phyloP scores from a whole-genome alignment of 1,140 invertebrate species.

The Popillia japonica region DNA sequence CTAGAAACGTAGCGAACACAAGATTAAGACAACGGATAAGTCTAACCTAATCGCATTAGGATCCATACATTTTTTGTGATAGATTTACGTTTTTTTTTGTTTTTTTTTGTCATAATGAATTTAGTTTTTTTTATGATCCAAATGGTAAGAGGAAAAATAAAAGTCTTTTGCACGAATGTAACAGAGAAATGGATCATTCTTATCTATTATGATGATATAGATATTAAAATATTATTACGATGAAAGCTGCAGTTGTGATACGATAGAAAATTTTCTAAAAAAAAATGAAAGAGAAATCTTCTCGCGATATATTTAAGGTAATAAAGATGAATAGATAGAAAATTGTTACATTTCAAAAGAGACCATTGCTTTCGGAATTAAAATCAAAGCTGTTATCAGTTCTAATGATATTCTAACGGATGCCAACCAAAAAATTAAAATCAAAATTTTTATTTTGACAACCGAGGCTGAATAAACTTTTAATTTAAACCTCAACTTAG shows the following conservation, averaged over 20 bases:
- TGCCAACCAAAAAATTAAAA: not conserved
- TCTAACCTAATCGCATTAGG: conserved; percentile 12
- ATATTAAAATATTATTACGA: not conserved
- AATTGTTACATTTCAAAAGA: too few relatives aligned
- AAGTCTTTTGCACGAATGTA: not conserved
- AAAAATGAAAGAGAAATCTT: not conserved
- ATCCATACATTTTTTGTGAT: conserved; percentile 32
- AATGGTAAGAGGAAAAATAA: not conserved
- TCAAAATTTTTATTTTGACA: conserved; percentile 8
- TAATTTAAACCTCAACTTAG: too few relatives aligned
- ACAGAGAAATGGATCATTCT: not conserved
- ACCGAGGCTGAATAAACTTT: too few relatives aligned
- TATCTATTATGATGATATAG: not conserved
- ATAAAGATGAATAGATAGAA: too few relatives aligned
- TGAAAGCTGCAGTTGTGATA: conserved; percentile 21
- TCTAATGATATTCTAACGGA: not conserved
- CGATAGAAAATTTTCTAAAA: conserved; percentile 1
- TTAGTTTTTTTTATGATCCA: not conserved
- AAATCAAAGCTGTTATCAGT: not conserved
- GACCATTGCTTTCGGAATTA: not conserved
- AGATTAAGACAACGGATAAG: conserved; percentile 3
- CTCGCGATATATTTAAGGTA: not conserved
- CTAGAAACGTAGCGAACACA: conserved; percentile 64
- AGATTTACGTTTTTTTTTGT: conserved; percentile 19
- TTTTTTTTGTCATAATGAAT: not conserved